Evolutionary conservation across 2,888 invertebrate genomes (phyloP).

Genomic region (Tholera decimalis): DNA sequence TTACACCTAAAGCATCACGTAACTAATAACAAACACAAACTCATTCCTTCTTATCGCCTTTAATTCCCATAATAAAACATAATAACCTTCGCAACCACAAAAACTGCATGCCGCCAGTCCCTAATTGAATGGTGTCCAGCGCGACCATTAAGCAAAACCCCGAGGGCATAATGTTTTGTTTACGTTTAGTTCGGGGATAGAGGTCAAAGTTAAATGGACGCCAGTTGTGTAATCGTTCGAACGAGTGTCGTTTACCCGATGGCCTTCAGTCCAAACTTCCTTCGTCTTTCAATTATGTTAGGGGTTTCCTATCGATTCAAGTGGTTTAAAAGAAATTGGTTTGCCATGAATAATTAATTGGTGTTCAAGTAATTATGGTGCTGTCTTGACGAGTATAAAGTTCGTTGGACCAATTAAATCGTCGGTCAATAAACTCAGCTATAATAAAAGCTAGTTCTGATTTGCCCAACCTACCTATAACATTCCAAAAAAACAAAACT

Average conservation of each 20-base stretch:
- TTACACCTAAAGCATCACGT: background rate
- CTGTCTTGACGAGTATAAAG: background rate
- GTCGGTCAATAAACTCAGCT: slow-evolving; percentile 31
- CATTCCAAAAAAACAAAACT: background rate
- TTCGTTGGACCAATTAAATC: background rate
- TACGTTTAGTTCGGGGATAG: slow-evolving; percentile 60
- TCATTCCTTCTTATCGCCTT: slow-evolving; percentile 15
- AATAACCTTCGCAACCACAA: slow-evolving; percentile 54
- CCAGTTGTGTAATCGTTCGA: slow-evolving; percentile 80
- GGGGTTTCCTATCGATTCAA: slow-evolving; percentile 38
- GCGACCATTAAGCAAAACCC: slow-evolving; percentile 61
- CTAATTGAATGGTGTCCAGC: slow-evolving; percentile 58
- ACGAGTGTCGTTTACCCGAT: slow-evolving; percentile 86
- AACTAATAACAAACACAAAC: slow-evolving; percentile 20
- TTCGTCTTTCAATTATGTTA: slow-evolving; percentile 75
- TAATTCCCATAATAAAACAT: slow-evolving; percentile 38
- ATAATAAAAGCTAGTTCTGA: background rate
- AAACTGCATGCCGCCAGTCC: slow-evolving; percentile 51
- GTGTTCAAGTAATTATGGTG: slow-evolving; percentile 16
- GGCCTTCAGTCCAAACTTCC: slow-evolving; percentile 83
- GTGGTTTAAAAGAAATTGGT: slow-evolving; percentile 31
- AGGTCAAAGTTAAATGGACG: slow-evolving; percentile 76
- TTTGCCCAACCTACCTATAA: background rate
- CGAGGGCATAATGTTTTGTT: slow-evolving; percentile 51
- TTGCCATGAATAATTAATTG: slow-evolving; percentile 37